Evolutionary conservation across 2,113 vertebrate species (phyloP), one percentile per base, ranked within the genome.

Genomic region (Antechinus stuartii): DNA sequence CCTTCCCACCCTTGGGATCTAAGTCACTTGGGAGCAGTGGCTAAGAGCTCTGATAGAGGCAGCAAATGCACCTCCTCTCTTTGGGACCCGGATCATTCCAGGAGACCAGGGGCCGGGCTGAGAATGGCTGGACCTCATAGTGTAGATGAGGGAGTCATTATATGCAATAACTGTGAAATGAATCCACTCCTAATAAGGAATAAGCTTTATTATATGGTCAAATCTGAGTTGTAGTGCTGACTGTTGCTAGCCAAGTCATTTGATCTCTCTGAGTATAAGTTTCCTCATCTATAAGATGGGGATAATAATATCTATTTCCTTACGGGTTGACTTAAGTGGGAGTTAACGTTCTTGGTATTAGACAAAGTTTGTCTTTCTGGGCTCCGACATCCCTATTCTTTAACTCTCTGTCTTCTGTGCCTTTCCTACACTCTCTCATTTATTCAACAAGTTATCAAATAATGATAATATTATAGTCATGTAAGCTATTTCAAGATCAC

Each of bases 191-290:
- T 68, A 35, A 30, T 35, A 35, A 68, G 4, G 30, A 1, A 3
- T 52, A 52, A 35, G 3, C 30, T 68, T 27, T 68, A 27, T 35
- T 3, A 12, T 14, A 68, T n/a, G 61, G 61, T 35, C 30, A 68
- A 30, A 24, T 35, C 3, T 25, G 16, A 35, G 9, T 27, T 90
- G 19, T 19, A 22, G 42, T 26, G 30, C 89, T 91, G 61, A 47
- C 0, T 0, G 5, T 14, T 30, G 0, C 4, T 54, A 12, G n/a
- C n/a, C 0, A 68, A 12, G 30, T 52, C 10, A 42, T 19, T 19
- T 50, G 22, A 50, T 55, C 91, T 11, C 1, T 2, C 61, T 2
- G 35, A 91, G 54, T 25, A 47, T 89, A 94, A 57, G 0, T 30
- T 50, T 89, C 56, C 0, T 0, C 25, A 0, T 54, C 35, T 93